A percentile compares a stretch with the other conserved stretches of the same genome.
Evolutionary conservation across 2,797 vertebrate species (phyloP).

Genomic region (Catostomus latipinnis): DNA sequence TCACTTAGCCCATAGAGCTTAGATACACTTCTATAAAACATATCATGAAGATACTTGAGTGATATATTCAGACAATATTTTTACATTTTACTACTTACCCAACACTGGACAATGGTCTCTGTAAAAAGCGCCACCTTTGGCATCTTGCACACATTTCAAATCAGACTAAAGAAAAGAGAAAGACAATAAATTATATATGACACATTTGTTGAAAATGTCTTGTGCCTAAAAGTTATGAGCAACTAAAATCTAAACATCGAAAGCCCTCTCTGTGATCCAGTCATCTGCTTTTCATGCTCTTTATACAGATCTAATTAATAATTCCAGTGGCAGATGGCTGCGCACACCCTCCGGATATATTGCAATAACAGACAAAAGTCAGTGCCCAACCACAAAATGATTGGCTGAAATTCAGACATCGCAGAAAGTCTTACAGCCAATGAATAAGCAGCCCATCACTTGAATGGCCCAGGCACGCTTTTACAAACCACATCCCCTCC

Average conservation of each 20-base stretch:
- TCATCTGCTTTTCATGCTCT: background rate
- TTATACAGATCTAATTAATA: conserved; percentile 46
- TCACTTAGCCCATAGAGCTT: background rate
- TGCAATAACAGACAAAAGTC: conserved; percentile 72
- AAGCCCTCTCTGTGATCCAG: background rate
- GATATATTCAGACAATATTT: background rate
- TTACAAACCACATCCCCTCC: conserved; percentile 36
- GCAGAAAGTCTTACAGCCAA: conserved; percentile 68
- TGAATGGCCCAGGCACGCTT: conserved; percentile 57
- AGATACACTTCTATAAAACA: background rate
- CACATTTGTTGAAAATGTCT: background rate
- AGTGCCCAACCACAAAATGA: conserved; percentile 59
- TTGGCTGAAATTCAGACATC: conserved; percentile 71
- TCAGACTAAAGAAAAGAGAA: conserved; percentile 84
- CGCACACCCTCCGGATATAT: conserved; percentile 57
- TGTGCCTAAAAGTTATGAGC: too few species aligned
- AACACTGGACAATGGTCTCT: conserved; percentile 98
- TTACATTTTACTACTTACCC: conserved; percentile 81
- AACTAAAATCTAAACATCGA: background rate
- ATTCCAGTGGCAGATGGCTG: conserved; percentile 69
- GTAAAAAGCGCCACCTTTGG: conserved; percentile 99
- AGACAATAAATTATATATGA: background rate
- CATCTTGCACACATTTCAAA: conserved; percentile 98
- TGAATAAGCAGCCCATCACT: conserved; percentile 52
- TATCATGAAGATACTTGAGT: background rate